Conservation (phyloP, 2,113 vertebrate species). For the Hemiprocne comata region DNA sequence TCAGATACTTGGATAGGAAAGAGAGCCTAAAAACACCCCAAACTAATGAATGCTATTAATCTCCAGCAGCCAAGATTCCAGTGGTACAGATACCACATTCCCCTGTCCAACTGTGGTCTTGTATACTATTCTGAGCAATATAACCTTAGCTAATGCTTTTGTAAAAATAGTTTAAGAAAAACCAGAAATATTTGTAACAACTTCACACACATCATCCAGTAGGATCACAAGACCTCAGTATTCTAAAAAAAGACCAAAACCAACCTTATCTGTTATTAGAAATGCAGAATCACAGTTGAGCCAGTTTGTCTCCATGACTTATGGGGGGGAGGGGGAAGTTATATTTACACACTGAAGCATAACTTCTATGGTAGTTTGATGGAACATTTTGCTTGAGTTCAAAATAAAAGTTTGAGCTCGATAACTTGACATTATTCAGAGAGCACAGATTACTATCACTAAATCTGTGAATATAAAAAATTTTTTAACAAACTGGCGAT, state of each 20-base stretch:
- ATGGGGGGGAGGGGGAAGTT: not conserved
- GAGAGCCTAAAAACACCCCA: not conserved
- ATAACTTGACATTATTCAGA: not conserved
- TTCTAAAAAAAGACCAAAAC: not conserved
- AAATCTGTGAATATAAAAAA: not conserved
- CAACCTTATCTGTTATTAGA: constrained; percentile 17
- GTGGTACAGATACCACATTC: not conserved
- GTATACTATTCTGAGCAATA: not conserved
- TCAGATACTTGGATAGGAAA: not conserved
- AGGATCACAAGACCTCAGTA: not conserved
- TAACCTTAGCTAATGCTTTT: not conserved
- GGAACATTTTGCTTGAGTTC: not conserved
- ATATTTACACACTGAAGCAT: not conserved
- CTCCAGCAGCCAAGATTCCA: not conserved
- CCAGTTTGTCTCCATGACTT: not conserved
- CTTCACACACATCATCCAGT: not conserved
- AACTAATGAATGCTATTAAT: not conserved
- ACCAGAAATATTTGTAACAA: not conserved
- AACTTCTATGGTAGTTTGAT: not conserved
- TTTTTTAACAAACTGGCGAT: not conserved
- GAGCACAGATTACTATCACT: not conserved
- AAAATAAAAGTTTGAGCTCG: not conserved
- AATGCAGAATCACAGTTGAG: not conserved
- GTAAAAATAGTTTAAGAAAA: not conserved
- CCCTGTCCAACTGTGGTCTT: not conserved